Conservation (phyloP, 2,113 vertebrate genomes). For the Canis aureus region DNA sequence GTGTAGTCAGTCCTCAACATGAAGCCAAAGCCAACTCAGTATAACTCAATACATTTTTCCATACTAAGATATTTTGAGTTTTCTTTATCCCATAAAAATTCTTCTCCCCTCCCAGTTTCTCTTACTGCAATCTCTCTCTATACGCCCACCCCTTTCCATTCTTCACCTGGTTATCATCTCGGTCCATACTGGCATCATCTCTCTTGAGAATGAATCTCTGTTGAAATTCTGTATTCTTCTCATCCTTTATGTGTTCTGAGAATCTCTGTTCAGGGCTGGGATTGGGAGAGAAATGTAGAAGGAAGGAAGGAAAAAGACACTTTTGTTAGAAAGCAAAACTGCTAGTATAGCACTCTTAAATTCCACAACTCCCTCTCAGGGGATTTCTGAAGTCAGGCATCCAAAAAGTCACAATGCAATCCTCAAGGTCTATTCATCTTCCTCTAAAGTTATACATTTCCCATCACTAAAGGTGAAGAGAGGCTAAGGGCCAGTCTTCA, state of each 20-base stretch:
- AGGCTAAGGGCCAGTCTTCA: neutral
- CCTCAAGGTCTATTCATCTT: neutral
- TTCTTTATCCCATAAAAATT: constrained; percentile 64
- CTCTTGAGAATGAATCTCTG: constrained; percentile 99
- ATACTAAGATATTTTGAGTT: constrained; percentile 49
- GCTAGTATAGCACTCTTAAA: neutral
- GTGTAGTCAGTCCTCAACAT: constrained; percentile 18
- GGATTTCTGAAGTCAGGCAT: constrained; percentile 36
- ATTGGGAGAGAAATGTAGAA: constrained; percentile 74
- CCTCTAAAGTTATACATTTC: neutral
- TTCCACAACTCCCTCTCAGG: neutral
- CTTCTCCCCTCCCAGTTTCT: constrained; percentile 82
- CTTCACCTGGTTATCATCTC: constrained; percentile 98
- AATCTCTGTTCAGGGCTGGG: constrained; percentile 98
- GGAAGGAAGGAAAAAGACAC: constrained; percentile 26
- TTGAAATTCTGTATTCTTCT: constrained; percentile 97
- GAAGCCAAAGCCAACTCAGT: constrained; percentile 67
- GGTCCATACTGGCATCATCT: constrained; percentile 98
- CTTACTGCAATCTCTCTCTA: constrained; percentile 74
- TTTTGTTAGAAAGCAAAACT: constrained; percentile 62
- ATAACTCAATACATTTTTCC: constrained; percentile 44
- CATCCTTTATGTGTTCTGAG: constrained; percentile 99
- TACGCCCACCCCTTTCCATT: constrained; percentile 46
- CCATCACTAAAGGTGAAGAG: constrained; percentile 2
- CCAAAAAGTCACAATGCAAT: constrained; percentile 37